These are phyloP conservation scores for Micronycteris hirsuta DNA, from an alignment of 2,113 vertebrate species.

Conservation along the genomic window DNA sequence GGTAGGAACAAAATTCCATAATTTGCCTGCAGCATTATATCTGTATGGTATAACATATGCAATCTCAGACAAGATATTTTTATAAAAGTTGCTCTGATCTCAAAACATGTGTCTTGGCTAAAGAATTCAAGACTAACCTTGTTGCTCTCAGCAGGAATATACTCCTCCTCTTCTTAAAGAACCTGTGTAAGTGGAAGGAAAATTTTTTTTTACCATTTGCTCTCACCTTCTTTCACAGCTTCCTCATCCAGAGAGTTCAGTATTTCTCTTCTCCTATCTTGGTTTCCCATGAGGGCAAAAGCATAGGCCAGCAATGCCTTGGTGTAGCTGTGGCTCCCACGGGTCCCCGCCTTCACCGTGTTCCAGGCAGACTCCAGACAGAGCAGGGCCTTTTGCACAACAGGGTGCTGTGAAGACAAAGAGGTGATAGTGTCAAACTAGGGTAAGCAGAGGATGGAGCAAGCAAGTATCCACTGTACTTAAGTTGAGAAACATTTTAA, in stretches of 20 bases:
- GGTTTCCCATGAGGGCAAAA: slow-evolving; percentile 72
- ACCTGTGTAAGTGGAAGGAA: not conserved
- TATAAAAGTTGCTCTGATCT: not conserved
- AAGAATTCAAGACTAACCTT: not conserved
- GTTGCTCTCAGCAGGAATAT: not conserved
- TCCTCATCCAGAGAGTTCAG: slow-evolving; percentile 64
- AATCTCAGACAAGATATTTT: not conserved
- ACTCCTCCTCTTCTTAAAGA: not conserved
- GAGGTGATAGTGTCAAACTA: not conserved
- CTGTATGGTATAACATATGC: not conserved
- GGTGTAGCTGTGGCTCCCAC: slow-evolving; percentile 59
- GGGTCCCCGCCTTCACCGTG: not conserved
- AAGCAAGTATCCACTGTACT: not conserved
- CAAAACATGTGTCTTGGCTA: not conserved
- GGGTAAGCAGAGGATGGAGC: not conserved
- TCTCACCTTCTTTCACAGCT: slow-evolving; percentile 37
- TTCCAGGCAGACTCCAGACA: slow-evolving; percentile 61
- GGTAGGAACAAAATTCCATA: not conserved
- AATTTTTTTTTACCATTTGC: not conserved
- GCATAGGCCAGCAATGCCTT: slow-evolving; percentile 72
- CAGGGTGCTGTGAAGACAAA: slow-evolving; percentile 59
- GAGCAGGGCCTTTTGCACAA: slow-evolving; percentile 65
- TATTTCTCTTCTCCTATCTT: slow-evolving; percentile 54
- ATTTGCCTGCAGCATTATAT: not conserved
- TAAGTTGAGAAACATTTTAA: not conserved